A percentile compares a stretch with the other conserved stretches of the same genome.
phyloP scores from a whole-genome alignment of 2,113 vertebrate species.

The Symphodus melops region DNA sequence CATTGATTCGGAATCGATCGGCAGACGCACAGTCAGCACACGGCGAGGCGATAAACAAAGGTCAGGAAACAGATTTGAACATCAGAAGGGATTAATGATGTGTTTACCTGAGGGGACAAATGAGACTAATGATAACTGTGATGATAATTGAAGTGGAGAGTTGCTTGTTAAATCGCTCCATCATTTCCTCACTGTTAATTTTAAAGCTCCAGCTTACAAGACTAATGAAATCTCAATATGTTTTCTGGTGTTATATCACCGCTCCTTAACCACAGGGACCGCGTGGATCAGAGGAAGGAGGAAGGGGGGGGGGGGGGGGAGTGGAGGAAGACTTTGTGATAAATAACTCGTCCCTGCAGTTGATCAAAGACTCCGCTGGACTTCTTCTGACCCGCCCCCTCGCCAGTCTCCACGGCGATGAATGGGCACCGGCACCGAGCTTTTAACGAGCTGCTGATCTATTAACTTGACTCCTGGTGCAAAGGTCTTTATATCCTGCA shows the following conservation, averaged over 20 bases:
- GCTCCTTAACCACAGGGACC: not conserved
- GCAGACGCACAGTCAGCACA: not conserved
- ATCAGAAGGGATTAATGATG: constrained; percentile 23
- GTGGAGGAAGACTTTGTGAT: constrained; percentile 24
- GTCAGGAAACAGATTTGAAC: constrained; percentile 23
- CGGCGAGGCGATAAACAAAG: constrained; percentile 3
- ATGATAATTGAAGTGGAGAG: not conserved
- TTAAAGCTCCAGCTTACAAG: not conserved
- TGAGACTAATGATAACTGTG: constrained; percentile 5
- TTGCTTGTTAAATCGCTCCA: constrained; percentile 3
- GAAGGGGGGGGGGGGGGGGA: not conserved
- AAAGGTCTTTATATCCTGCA: constrained; percentile 24
- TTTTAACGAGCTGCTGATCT: constrained; percentile 29
- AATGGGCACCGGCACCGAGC: constrained; percentile 29
- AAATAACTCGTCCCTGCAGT: constrained; percentile 41
- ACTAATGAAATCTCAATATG: not conserved
- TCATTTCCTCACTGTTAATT: not conserved
- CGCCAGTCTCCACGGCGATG: constrained; percentile 24
- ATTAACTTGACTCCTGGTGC: not conserved
- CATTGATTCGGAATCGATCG: constrained; percentile 43
- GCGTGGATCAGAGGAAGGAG: not conserved
- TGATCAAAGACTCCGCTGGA: constrained; percentile 26
- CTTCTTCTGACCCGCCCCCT: constrained; percentile 19
- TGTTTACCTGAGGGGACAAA: constrained; percentile 38
- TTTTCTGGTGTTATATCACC: not conserved